phyloP scores from a whole-genome alignment of 2,888 invertebrate species.

The Eueremaeus valkanovi region DNA sequence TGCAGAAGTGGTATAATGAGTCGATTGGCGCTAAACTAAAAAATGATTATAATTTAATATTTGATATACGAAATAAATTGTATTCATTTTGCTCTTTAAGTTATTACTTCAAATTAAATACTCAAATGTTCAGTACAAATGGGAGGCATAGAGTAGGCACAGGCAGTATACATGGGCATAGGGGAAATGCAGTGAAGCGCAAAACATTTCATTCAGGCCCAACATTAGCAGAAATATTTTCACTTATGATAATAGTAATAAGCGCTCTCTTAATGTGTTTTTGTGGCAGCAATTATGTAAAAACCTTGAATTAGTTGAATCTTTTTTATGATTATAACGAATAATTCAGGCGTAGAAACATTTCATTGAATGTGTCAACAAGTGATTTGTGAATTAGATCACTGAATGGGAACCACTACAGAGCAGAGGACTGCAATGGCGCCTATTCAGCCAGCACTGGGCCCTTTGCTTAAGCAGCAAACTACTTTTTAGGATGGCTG shows the following conservation, averaged over 20 bases:
- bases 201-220: constrained; percentile 28
- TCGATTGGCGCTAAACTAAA: neutral
- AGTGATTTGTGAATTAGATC: constrained; percentile 29
- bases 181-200: constrained; percentile 21
- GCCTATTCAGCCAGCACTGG: constrained; percentile 7
- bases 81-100: constrained; percentile 22
- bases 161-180: neutral
- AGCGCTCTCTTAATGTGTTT: constrained; percentile 32
- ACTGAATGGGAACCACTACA: constrained; percentile 17
- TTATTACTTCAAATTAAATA: constrained; percentile 15
- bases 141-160: neutral
- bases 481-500: neutral
- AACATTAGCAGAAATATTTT: constrained; percentile 36
- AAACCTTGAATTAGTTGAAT: constrained; percentile 33
- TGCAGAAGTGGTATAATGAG: neutral
- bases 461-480: neutral
- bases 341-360: constrained; percentile 29
- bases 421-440: neutral
- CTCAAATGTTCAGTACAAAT: constrained; percentile 5
- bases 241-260: constrained; percentile 27
- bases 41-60: neutral
- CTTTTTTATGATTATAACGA: constrained; percentile 23
- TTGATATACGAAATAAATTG: neutral
- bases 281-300: constrained; percentile 31
- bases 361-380: constrained; percentile 36